Evolutionary conservation across 2,888 invertebrate species (phyloP), one percentile per base, ranked within the genome.

Genomic region (Tipula vernalis): DNA sequence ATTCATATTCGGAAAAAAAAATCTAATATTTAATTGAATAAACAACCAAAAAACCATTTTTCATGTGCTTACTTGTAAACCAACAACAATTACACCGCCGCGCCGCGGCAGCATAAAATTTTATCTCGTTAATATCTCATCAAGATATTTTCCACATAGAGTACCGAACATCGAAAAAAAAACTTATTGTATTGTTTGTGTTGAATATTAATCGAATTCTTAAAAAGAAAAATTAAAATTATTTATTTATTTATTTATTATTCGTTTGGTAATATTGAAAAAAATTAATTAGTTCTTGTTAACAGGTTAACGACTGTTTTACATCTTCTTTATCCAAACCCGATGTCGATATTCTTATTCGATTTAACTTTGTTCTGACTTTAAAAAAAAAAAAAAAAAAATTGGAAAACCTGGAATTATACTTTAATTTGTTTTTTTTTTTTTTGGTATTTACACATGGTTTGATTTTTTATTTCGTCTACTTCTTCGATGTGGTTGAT

Each of bases 101-200:
- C 39, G 71, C 71, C 28, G 2, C 28, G 28, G 71, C 71, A 28
- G 71, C 71, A 28, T 12, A 71, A 28, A 71, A 71, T 71, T 71
- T 71, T 71, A 71, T 71, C 71, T 71, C 71, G 71, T 71, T 71
- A 71, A 71, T 71, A 71, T 71, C 71, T 71, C 71, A 71, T 71
- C 71, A 71, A 28, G 71, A 71, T 15, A 57, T 51, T 51, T 51
- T 51, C 39, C 51, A 71, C 28, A 28, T 28, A 28, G 28, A 10
- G 71, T 28, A 71, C 71, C 4, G 28, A 71, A 71, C 28, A 71
- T 71, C 10, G 10, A 28, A 10, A 71, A 71, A n/a, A 71, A 71
- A 71, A 71, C 71, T 71, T 28, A 71, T 51, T 71, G 71, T 71
- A 71, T 71, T 57, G 51, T 57, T 57, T 57, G 51, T 57, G 51